phyloP scores from a whole-genome alignment of 2,113 vertebrate species.

The Chloebia gouldiae region DNA sequence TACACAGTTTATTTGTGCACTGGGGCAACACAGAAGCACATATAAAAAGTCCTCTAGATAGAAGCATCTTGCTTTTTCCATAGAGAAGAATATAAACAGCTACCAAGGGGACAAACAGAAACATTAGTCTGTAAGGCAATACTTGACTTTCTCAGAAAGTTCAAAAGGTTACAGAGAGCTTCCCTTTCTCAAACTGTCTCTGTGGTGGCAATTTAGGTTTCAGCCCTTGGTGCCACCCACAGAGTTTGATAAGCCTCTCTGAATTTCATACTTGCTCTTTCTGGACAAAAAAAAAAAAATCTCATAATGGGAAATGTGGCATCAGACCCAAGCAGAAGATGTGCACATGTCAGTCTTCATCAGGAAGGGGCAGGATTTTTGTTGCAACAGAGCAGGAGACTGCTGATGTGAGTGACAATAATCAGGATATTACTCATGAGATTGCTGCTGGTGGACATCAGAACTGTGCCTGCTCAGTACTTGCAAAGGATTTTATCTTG shows the following conservation, averaged over 20 bases:
- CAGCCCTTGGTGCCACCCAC: neutral
- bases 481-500: neutral
- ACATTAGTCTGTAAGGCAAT: conserved; percentile 8
- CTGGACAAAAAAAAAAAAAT: neutral
- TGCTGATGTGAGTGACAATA: neutral
- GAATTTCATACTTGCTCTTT: neutral
- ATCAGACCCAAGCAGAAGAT: neutral
- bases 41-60: neutral
- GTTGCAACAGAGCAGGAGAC: accelerated
- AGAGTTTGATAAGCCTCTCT: neutral
- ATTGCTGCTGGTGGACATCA: neutral
- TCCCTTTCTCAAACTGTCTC: conserved; percentile 29
- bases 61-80: conserved; percentile 35
- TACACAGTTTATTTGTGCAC: conserved; percentile 58
- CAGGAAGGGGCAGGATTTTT: neutral
- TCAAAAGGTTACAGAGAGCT: conserved; percentile 44
- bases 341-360: neutral
- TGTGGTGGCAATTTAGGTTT: neutral
- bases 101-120: conserved; percentile 52
- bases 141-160: conserved; percentile 52
- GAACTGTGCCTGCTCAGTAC: neutral
- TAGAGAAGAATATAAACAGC: conserved; percentile 5
- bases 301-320: neutral
- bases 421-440: neutral
- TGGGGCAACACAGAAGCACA: neutral